Evolutionary conservation across 2,113 vertebrate genomes (phyloP).

Genomic region (Dunckerocampus dactyliophorus): DNA sequence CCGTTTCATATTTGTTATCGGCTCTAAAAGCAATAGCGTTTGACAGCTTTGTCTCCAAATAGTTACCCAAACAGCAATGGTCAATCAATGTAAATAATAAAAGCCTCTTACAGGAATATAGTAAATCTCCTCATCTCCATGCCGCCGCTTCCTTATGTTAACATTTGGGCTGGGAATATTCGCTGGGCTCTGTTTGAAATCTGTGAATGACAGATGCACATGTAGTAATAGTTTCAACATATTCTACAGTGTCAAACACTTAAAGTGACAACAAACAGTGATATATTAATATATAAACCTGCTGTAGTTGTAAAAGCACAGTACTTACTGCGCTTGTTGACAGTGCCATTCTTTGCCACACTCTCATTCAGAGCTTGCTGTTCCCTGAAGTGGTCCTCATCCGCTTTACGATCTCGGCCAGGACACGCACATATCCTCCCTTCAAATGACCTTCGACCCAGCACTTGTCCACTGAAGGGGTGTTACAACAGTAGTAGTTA

Average conservation of each 20-base stretch:
- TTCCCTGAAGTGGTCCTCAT: conserved; percentile 93
- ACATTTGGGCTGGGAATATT: conserved; percentile 79
- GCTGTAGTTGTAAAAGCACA: neutral
- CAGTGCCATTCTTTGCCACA: conserved; percentile 79
- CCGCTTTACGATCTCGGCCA: conserved; percentile 90
- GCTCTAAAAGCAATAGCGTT: neutral
- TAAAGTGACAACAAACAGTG: neutral
- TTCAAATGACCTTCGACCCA: conserved; percentile 77
- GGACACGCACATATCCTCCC: conserved; percentile 95
- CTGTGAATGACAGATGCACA: conserved; percentile 59
- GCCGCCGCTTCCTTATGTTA: conserved; percentile 85
- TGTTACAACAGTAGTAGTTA: neutral
- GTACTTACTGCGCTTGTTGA: conserved; percentile 84
- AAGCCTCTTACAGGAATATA: conserved; percentile 84
- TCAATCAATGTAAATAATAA: neutral
- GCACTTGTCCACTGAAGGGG: conserved; percentile 72
- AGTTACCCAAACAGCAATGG: neutral
- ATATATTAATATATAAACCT: neutral
- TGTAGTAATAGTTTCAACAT: neutral
- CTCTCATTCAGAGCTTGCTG: conserved; percentile 90
- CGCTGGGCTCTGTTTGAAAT: conserved; percentile 89
- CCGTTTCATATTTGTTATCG: neutral
- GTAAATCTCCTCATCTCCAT: conserved; percentile 90
- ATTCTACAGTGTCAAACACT: neutral
- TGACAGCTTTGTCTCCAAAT: neutral